Base-by-base conservation (phyloP, 2,113 vertebrate genomes). In the Scortum barcoo region DNA sequence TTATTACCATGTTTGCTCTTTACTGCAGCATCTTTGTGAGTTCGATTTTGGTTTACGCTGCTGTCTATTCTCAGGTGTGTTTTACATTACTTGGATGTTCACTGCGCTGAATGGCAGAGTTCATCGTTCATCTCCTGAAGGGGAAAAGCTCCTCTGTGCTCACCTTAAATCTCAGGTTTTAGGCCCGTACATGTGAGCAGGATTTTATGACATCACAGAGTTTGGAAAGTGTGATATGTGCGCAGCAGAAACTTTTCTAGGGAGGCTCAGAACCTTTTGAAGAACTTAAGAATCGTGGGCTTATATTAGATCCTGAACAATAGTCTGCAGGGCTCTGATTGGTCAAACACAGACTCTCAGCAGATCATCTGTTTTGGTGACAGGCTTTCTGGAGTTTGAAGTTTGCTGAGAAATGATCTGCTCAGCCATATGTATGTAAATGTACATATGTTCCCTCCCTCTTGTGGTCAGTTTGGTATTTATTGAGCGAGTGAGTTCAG, bases 1-100 rank as follows among this genome's bases (percentile, higher is more conserved):
- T 26, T 48, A 69, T 66, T 56, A n/a, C 33, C 50, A 24, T 58
- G 24, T 71, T 56, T 60, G 24, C 40, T 76, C 68, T 38, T 81
- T 62, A 46, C 58, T 60, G 75, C 26, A 46, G 42, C 53, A 19
- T 56, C 42, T 83, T 53, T 72, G 10, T 22, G 10, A 63, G 44
- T 40, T 20, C 5, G 42, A 74, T 72, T 66, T 33, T n/a, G 38
- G 22, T 69, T 53, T 30, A 63, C 72, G 22, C 22, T 5, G 22
- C 1, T 3, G 14, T 50, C 4, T 9, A 22, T 73, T 54, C 0
- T 19, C 28, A 60, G 24, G 2, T 28, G 9, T 48, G 19, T 44
- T 63, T 40, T 63, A 14, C 26, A 36, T 7, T 17, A 20, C 1
- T 65, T 48, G 17, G 30, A n/a, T 50, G 7, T 50, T 66, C 19